These are phyloP conservation scores for Gryon sp. DNA, from an alignment of 1,140 invertebrate species.

Conservation along the genomic window DNA sequence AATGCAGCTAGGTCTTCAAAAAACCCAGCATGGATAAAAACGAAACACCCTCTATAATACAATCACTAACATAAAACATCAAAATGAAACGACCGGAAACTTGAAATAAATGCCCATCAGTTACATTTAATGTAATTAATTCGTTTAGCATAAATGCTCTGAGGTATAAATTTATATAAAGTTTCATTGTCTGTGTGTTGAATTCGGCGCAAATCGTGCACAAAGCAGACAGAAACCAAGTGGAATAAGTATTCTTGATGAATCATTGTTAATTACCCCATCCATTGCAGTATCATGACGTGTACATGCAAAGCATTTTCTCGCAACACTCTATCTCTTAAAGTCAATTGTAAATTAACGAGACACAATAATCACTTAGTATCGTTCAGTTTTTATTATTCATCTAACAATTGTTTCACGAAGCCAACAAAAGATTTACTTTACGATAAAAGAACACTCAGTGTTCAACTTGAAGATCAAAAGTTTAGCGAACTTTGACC, in stretches of 20 bases:
- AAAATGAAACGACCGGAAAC: slow-evolving; percentile 33
- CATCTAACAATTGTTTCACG: slow-evolving; percentile 10
- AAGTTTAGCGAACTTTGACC: slow-evolving; percentile 25
- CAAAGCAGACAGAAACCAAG: slow-evolving; percentile 50
- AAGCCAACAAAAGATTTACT: slow-evolving; percentile 8
- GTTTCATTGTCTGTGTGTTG: slow-evolving; percentile 43
- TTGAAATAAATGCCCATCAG: slow-evolving; percentile 53
- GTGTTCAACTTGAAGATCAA: slow-evolving; percentile 3
- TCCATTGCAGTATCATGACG: slow-evolving; percentile 54
- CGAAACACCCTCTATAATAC: no score
- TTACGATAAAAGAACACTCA: slow-evolving; percentile 14
- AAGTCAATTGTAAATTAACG: not conserved
- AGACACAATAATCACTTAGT: slow-evolving; percentile 21
- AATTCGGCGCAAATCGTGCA: slow-evolving; percentile 45
- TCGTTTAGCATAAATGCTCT: slow-evolving; percentile 63
- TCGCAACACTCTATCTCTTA: slow-evolving; percentile 30
- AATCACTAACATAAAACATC: no score
- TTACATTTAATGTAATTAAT: slow-evolving; percentile 71
- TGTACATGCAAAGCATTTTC: slow-evolving; percentile 53
- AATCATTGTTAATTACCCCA: slow-evolving; percentile 64
- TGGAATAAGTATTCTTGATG: slow-evolving; percentile 62
- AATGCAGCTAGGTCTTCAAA: no score
- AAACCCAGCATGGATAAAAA: no score
- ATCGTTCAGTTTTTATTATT: slow-evolving; percentile 36
- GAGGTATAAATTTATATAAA: slow-evolving; percentile 44